phyloP scores from a whole-genome alignment of 2,113 vertebrate genomes.

The Ploceus nigricollis region DNA sequence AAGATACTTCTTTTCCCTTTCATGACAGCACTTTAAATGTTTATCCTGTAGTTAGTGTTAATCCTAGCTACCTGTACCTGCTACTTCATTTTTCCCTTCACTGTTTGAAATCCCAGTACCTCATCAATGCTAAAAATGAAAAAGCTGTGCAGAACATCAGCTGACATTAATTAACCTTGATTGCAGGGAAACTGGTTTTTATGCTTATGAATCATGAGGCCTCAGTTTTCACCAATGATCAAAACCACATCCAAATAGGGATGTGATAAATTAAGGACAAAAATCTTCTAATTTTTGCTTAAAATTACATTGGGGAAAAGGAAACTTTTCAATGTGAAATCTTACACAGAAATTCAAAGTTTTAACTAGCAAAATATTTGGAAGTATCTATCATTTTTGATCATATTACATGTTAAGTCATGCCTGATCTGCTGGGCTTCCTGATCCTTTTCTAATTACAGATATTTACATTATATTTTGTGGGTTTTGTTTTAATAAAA shows the following conservation, averaged over 20 bases:
- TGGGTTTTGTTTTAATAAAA: not conserved
- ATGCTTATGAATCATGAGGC: not conserved
- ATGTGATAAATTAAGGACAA: not conserved
- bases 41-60: not conserved
- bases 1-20: not conserved
- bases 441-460: not conserved
- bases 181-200: not conserved
- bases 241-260: not conserved
- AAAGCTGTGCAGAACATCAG: not conserved
- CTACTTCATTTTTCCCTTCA: not conserved
- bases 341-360: not conserved
- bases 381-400: not conserved
- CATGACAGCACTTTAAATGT: not conserved
- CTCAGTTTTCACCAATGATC: not conserved
- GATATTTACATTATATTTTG: not conserved
- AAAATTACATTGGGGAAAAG: not conserved
- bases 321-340: not conserved
- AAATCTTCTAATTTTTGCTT: not conserved
- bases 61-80: not conserved
- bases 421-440: not conserved
- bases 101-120: not conserved
- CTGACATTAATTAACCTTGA: not conserved
- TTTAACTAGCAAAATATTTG: not conserved
- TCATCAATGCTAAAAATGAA: not conserved
- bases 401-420: not conserved